These are phyloP conservation scores for Anneissia japonica DNA, from an alignment of 35 echinoderm and acorn worm species.

Conservation along the genomic window DNA sequence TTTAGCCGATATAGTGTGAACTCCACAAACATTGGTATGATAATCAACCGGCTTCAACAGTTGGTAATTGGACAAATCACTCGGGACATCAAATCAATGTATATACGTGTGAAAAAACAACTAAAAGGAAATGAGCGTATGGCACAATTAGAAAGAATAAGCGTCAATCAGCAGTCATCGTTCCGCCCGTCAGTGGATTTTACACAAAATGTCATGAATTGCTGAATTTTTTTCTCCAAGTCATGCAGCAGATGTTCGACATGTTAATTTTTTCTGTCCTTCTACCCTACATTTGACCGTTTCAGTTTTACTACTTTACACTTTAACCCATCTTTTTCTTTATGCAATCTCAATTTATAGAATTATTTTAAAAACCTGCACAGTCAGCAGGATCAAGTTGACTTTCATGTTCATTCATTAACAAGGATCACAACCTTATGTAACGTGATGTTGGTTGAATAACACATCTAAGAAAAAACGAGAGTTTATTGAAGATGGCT, in stretches of 20 bases:
- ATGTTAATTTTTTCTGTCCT: neutral
- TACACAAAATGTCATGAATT: slow-evolving; percentile 2
- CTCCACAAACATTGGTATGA: neutral
- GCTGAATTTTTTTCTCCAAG: neutral
- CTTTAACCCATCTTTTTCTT: too few relatives aligned
- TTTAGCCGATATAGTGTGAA: neutral
- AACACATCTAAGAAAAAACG: neutral
- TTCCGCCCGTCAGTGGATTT: neutral
- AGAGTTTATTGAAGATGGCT: neutral
- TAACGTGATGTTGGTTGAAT: neutral
- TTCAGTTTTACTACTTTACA: too few relatives aligned
- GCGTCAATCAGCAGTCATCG: neutral
- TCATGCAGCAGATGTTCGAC: neutral
- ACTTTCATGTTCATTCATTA: neutral
- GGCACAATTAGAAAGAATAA: neutral
- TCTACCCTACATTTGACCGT: too few relatives aligned
- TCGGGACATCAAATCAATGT: neutral
- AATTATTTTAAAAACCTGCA: too few relatives aligned
- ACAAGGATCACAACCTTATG: neutral
- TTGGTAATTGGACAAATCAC: neutral
- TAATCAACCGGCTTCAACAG: neutral
- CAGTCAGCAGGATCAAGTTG: too few relatives aligned
- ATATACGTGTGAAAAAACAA: neutral
- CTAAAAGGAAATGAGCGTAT: neutral
- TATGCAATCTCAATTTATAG: too few relatives aligned